Evolutionary conservation across 2,888 invertebrate species (phyloP).

Genomic region (Ormyrus thymus): DNA sequence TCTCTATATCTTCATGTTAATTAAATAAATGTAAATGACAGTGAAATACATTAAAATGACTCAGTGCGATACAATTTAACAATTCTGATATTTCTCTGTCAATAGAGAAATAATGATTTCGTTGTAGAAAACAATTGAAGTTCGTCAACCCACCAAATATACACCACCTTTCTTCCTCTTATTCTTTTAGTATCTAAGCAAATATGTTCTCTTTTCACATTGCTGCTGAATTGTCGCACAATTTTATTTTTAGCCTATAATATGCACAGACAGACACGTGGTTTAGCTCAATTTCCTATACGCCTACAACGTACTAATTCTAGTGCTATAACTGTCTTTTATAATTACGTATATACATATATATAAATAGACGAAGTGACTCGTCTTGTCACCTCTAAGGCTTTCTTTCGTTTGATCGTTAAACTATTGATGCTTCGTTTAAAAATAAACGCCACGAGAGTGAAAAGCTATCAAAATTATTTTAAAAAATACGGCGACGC

Average conservation of each 20-base stretch:
- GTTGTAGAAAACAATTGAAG: conserved; percentile 8
- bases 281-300: conserved; percentile 27
- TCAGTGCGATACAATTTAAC: background rate
- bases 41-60: background rate
- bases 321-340: conserved; percentile 38
- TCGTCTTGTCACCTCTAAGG: background rate
- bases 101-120: conserved; percentile 2
- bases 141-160: conserved; percentile 21
- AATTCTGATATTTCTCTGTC: background rate
- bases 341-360: conserved; percentile 3
- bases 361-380: conserved; percentile 31
- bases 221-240: conserved; percentile 24
- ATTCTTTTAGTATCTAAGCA: conserved; percentile 14
- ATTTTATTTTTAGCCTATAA: conserved; percentile 26
- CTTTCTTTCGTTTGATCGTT: too few species aligned
- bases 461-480: conserved; percentile 15
- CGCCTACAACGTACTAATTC: conserved; percentile 10
- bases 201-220: conserved; percentile 26
- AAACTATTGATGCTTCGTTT: background rate
- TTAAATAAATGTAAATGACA: background rate
- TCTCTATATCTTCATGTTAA: conserved; percentile 2
- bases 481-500: conserved; percentile 18
- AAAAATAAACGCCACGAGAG: conserved; percentile 21
- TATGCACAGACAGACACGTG: conserved; percentile 8
- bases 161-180: conserved; percentile 16